These are phyloP conservation scores for Atta colombica DNA, from an alignment of 1,140 invertebrate species.

Conservation along the genomic window DNA sequence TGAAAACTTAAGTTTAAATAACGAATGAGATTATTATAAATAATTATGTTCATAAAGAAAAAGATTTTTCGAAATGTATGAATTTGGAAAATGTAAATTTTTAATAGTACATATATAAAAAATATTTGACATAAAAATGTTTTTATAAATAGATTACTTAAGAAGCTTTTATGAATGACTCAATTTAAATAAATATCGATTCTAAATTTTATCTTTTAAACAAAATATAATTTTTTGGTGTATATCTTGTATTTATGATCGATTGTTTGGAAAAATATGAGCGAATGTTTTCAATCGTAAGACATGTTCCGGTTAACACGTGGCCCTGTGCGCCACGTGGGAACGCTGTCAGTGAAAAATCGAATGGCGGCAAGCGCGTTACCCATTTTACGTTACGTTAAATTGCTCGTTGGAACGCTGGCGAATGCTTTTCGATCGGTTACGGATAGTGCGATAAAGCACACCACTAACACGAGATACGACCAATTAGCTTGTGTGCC, in stretches of 20 bases:
- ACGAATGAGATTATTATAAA: not conserved
- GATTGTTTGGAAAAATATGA: not conserved
- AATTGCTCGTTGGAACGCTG: conserved; percentile 60
- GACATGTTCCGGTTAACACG: conserved; percentile 49
- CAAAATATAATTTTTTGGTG: not conserved
- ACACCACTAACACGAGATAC: conserved; percentile 79
- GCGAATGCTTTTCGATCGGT: conserved; percentile 78
- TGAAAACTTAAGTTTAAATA: not conserved
- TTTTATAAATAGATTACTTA: not conserved
- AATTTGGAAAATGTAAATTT: not conserved
- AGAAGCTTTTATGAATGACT: not conserved
- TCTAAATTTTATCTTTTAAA: not conserved
- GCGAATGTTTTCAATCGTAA: conserved; percentile 4
- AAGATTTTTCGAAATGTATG: not conserved
- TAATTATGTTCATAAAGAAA: not conserved
- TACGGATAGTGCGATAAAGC: conserved; percentile 82
- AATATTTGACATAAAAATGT: not conserved
- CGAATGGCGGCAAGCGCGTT: conserved; percentile 21
- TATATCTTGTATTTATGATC: not conserved
- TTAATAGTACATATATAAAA: not conserved
- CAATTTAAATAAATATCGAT: not conserved
- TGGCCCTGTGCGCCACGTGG: conserved; percentile 59
- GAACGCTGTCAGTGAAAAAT: conserved; percentile 57
- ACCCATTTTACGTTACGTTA: conserved; percentile 60
- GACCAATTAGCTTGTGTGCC: conserved; percentile 84